Evolutionary conservation across 2,888 invertebrate species (phyloP).

Genomic region (Andrena fulva): DNA sequence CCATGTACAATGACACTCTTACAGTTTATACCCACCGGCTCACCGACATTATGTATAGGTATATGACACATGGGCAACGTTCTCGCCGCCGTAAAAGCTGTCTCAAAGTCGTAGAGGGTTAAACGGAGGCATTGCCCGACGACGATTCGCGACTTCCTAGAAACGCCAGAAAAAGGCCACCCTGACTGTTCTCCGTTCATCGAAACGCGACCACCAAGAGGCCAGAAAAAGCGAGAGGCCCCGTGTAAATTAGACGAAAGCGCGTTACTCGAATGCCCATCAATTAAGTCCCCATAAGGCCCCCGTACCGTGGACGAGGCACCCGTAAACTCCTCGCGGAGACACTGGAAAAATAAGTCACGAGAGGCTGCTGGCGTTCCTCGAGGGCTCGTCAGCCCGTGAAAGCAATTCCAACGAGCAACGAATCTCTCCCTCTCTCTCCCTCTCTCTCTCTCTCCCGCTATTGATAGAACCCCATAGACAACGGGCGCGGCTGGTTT

Average conservation of each 20-base stretch:
- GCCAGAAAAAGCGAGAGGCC: neutral
- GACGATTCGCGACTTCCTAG: too few species aligned
- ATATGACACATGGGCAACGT: too few species aligned
- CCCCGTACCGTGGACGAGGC: neutral
- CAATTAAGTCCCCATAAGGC: conserved; percentile 43
- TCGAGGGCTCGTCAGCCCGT: conserved; percentile 55
- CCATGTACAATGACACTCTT: too few species aligned
- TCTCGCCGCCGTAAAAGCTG: too few species aligned
- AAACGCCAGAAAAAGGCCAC: neutral
- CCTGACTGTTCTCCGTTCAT: neutral
- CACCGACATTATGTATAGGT: too few species aligned
- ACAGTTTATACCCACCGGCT: too few species aligned
- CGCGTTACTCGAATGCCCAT: conserved; percentile 42
- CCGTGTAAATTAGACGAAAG: conserved; percentile 12
- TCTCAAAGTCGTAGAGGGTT: too few species aligned
- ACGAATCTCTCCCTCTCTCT: conserved; percentile 11
- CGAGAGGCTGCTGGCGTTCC: conserved; percentile 32
- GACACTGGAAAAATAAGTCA: conserved; percentile 42
- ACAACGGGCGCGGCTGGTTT: conserved; percentile 71
- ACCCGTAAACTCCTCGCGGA: conserved; percentile 16
- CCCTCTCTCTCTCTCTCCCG: neutral
- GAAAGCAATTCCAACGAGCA: conserved; percentile 54
- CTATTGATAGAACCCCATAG: conserved; percentile 75
- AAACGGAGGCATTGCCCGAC: too few species aligned
- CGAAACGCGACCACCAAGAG: neutral